Conservation (phyloP, 2,888 invertebrate genomes). For the Conops quadrifasciatus region DNA sequence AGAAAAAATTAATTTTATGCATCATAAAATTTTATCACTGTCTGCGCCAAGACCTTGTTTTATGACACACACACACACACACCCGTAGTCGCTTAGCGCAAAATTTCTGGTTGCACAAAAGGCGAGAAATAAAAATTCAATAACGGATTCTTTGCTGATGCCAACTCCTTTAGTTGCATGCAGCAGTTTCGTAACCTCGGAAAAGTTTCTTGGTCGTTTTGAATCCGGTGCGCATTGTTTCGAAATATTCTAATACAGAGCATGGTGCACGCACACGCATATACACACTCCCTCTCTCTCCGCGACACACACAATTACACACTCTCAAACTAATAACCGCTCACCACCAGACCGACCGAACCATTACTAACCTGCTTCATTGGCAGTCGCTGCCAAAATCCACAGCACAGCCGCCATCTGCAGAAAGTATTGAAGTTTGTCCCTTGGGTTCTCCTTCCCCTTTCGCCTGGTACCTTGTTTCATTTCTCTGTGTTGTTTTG, state of each 20-base stretch:
- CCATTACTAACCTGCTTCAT: slow-evolving; percentile 16
- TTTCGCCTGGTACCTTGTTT: not conserved
- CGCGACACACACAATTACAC: too few relatives aligned
- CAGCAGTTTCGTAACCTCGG: too few relatives aligned
- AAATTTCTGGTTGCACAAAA: not conserved
- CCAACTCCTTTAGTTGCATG: not conserved
- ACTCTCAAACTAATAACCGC: not conserved
- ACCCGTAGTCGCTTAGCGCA: not conserved
- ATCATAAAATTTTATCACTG: not conserved
- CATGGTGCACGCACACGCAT: too few relatives aligned
- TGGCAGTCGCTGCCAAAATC: not conserved
- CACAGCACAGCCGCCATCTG: not conserved
- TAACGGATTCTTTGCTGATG: not conserved
- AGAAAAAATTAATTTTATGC: slow-evolving; percentile 16
- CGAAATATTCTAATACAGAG: too few relatives aligned
- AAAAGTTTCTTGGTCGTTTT: too few relatives aligned
- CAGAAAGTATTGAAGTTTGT: not conserved
- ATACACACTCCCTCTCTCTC: too few relatives aligned
- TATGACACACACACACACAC: not conserved
- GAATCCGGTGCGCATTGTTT: too few relatives aligned
- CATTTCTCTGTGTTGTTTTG: not conserved
- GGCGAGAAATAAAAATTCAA: not conserved
- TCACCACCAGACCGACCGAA: not conserved
- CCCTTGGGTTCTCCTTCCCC: not conserved
- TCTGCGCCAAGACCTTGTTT: not conserved